Conservation (phyloP, 2,113 vertebrate species). For the Trachemys scripta region DNA sequence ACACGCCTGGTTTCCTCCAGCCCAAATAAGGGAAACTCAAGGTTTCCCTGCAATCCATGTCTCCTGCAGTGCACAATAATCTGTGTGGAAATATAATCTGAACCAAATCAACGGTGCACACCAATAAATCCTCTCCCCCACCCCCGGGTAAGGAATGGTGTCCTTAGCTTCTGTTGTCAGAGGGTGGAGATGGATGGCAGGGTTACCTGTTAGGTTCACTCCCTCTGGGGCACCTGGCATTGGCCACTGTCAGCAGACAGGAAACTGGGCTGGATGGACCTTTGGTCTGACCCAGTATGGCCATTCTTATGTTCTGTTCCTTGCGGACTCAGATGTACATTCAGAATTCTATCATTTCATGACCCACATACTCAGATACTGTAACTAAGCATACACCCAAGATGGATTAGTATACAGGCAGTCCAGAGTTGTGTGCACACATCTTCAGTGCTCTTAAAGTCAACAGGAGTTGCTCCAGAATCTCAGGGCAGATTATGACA, state of each 20-base stretch:
- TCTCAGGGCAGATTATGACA: neutral
- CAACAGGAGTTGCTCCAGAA: neutral
- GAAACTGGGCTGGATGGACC: no score
- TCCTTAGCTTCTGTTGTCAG: no score
- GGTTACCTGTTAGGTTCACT: no score
- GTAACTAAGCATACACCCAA: accelerated
- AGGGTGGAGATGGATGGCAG: no score
- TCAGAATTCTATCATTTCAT: neutral
- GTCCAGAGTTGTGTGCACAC: neutral
- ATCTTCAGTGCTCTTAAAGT: neutral
- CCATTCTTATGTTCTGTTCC: neutral
- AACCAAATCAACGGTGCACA: neutral
- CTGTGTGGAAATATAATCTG: neutral
- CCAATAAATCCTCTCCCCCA: neutral
- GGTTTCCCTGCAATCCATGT: neutral
- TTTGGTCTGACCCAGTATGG: no score
- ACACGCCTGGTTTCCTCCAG: neutral
- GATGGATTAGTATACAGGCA: neutral
- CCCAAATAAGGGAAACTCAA: neutral
- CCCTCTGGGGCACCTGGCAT: no score
- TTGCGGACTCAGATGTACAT: accelerated
- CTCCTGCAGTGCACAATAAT: neutral
- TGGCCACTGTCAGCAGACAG: no score
- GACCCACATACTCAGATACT: neutral
- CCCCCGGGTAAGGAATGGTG: neutral